These are phyloP conservation scores for Chlorospingus flavigularis DNA, from an alignment of 2,797 vertebrate genomes.

Conservation along the genomic window DNA sequence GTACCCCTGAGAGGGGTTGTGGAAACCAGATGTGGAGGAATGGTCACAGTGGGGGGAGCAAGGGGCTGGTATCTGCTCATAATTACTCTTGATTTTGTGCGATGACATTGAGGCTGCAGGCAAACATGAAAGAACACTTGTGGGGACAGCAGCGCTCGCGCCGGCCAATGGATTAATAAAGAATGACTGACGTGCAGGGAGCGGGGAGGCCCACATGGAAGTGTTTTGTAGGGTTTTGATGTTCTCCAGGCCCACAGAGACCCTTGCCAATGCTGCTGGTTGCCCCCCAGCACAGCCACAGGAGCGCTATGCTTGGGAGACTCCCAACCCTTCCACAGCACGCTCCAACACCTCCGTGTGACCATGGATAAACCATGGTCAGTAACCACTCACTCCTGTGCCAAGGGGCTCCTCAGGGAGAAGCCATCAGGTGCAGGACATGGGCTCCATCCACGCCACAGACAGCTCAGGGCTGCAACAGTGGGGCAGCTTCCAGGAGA, in stretches of 20 bases:
- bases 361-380: background rate
- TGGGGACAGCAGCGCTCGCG: constrained; percentile 63
- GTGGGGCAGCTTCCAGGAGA: background rate
- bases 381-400: rapidly evolving
- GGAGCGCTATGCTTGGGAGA: background rate
- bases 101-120: constrained; percentile 80
- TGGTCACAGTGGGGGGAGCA: constrained; percentile 16
- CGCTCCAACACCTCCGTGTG: rapidly evolving
- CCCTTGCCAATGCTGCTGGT: background rate
- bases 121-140: constrained; percentile 78
- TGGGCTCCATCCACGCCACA: rapidly evolving
- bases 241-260: constrained; percentile 60
- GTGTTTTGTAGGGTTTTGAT: constrained; percentile 74
- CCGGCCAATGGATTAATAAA: constrained; percentile 67
- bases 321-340: background rate
- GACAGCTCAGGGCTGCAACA: background rate
- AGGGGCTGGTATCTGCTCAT: constrained; percentile 80
- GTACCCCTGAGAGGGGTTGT: constrained; percentile 69
- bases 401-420: background rate
- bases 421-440: background rate
- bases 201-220: constrained; percentile 73
- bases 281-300: background rate
- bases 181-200: constrained; percentile 65
- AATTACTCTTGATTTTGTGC: constrained; percentile 86
- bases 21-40: constrained; percentile 87